Percentiles rank a stretch among this genome's conserved stretches.
These are phyloP conservation scores for Myrmecobius fasciatus DNA, from an alignment of 2,113 vertebrate genomes.

Conservation along the genomic window DNA sequence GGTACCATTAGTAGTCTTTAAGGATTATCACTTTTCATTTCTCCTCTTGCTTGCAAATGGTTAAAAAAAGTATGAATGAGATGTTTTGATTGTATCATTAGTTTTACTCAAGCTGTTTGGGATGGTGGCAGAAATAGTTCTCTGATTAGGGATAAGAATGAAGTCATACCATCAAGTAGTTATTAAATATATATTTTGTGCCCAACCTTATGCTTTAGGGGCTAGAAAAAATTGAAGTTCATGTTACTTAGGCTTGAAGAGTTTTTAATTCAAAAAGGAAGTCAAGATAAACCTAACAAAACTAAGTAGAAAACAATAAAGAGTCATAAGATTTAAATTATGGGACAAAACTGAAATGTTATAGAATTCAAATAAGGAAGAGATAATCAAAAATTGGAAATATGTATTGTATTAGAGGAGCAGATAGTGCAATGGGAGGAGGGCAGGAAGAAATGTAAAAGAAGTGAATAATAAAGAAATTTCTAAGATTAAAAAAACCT, in stretches of 20 bases:
- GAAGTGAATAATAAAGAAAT: not conserved
- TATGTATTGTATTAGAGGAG: not conserved
- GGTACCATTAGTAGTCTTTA: conserved; percentile 16
- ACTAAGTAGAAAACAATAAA: not conserved
- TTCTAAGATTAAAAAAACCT: not conserved
- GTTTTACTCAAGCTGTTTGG: not conserved
- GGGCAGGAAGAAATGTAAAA: not conserved
- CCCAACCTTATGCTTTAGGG: not conserved
- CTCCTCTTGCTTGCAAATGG: not conserved
- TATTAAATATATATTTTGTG: not conserved
- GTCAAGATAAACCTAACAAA: not conserved
- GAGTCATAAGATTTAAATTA: not conserved
- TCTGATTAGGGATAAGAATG: not conserved
- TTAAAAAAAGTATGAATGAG: not conserved
- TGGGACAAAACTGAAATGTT: not conserved
- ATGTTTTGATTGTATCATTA: not conserved
- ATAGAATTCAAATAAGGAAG: not conserved
- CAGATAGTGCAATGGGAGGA: not conserved
- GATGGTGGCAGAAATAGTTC: not conserved
- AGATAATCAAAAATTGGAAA: not conserved
- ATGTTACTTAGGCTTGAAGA: not conserved
- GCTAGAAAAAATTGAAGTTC: not conserved
- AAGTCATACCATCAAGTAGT: not conserved
- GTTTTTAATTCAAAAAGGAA: not conserved
- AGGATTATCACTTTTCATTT: not conserved